Evolutionary conservation across 2,888 invertebrate genomes (phyloP).

Genomic region (Diaprepes abbreviatus): DNA sequence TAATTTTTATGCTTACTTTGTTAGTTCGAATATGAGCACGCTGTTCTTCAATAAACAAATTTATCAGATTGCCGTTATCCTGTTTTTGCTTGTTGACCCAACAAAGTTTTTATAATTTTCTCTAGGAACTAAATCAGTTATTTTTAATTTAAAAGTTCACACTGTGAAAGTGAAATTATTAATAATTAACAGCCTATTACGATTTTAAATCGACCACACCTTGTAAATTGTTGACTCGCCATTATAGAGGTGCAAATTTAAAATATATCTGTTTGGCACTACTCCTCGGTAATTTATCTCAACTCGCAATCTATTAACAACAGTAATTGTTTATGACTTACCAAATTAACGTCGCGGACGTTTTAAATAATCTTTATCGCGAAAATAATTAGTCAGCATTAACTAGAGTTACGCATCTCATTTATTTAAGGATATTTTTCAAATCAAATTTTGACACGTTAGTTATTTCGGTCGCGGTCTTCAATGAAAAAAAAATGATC

Average conservation of each 20-base stretch:
- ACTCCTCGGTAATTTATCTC: conserved; percentile 22
- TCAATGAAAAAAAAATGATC: too few species aligned
- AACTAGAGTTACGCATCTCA: conserved; percentile 28
- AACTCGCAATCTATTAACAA: conserved; percentile 31
- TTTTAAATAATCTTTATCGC: conserved; percentile 38
- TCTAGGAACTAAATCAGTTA: too few species aligned
- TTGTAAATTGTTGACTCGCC: neutral
- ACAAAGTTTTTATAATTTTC: too few species aligned
- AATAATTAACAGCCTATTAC: too few species aligned
- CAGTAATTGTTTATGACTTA: conserved; percentile 43
- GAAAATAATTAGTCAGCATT: conserved; percentile 33
- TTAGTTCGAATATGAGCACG: too few species aligned
- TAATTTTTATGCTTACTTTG: too few species aligned
- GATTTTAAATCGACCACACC: neutral
- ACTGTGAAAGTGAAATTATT: too few species aligned
- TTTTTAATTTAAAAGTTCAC: too few species aligned
- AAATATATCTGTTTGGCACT: conserved; percentile 42
- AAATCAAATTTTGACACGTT: neutral
- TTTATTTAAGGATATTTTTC: conserved; percentile 22
- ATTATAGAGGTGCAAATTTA: conserved; percentile 18
- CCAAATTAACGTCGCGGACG: conserved; percentile 36
- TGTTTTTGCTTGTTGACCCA: too few species aligned
- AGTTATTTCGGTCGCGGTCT: too few species aligned
- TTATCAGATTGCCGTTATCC: too few species aligned
- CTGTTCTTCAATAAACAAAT: too few species aligned